Conservation (phyloP, 2,113 vertebrate genomes). For the Sminthopsis crassicaudata region DNA sequence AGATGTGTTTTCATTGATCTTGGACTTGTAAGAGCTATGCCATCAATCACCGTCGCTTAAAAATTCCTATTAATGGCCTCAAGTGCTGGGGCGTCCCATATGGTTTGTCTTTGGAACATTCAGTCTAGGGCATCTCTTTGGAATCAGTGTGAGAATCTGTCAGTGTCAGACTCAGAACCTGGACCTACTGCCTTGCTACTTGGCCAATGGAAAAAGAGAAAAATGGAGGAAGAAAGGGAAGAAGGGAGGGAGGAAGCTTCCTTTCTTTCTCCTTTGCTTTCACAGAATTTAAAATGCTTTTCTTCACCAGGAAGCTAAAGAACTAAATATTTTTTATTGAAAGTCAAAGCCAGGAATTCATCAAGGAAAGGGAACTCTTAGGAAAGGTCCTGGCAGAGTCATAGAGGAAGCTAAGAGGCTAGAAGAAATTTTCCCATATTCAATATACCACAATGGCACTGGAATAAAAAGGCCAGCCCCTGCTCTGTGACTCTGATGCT, state of each 20-base stretch:
- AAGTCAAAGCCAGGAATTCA: slow-evolving; percentile 25
- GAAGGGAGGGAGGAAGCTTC: neutral
- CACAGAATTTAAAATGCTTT: neutral
- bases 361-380: neutral
- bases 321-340: slow-evolving; percentile 7
- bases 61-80: slow-evolving; percentile 85
- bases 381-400: neutral
- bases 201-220: neutral
- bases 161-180: slow-evolving; percentile 81
- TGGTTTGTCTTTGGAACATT: slow-evolving; percentile 89
- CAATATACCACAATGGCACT: neutral
- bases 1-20: slow-evolving; percentile 88
- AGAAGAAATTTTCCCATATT: neutral
- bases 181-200: slow-evolving; percentile 53
- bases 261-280: neutral
- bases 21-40: slow-evolving; percentile 85
- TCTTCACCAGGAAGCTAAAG: neutral
- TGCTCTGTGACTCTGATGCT: neutral
- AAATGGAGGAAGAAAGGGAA: slow-evolving; percentile 18
- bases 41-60: slow-evolving; percentile 88
- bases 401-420: neutral
- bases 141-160: slow-evolving; percentile 82
- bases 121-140: slow-evolving; percentile 81
- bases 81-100: slow-evolving; percentile 81
- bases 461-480: neutral